phyloP scores from a whole-genome alignment of 2,797 vertebrate genomes.

The Betta splendens region DNA sequence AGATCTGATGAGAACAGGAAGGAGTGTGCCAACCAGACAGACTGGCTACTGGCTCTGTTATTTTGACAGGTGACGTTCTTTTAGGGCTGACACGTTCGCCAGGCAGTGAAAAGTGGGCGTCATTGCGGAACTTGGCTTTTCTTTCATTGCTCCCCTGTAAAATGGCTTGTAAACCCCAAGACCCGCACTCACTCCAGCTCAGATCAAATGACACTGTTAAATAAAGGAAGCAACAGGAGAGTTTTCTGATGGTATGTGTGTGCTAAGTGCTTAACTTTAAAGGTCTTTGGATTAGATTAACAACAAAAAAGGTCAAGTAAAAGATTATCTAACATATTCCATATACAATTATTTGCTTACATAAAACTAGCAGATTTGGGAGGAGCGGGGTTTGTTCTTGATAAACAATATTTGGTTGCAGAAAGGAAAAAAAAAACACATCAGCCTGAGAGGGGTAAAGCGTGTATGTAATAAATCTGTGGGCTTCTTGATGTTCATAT shows the following conservation, averaged over 20 bases:
- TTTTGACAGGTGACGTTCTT: conserved; percentile 13
- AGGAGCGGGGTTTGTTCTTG: conserved; percentile 7
- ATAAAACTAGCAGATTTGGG: conserved; percentile 14
- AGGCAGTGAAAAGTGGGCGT: conserved; percentile 43
- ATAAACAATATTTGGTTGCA: conserved; percentile 38
- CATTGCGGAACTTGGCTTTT: conserved; percentile 68
- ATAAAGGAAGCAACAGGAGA: conserved; percentile 45
- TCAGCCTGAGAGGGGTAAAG: conserved; percentile 12
- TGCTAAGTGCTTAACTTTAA: conserved; percentile 12
- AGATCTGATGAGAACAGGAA: not conserved
- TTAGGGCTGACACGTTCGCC: conserved; percentile 9
- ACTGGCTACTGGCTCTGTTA: conserved; percentile 8
- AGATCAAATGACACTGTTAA: conserved; percentile 69
- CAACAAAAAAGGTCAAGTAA: not conserved
- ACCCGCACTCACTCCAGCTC: conserved; percentile 65
- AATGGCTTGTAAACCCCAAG: conserved; percentile 64
- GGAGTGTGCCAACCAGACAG: conserved; percentile 20
- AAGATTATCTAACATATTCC: not conserved
- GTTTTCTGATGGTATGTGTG: conserved; percentile 39
- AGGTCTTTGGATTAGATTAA: not conserved
- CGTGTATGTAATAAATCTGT: conserved; percentile 49
- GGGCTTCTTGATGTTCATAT: conserved; percentile 61
- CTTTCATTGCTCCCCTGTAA: conserved; percentile 65
- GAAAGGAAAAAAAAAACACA: not conserved
- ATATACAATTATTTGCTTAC: conserved; percentile 12